Conservation (phyloP, 2,888 invertebrate genomes). For the Teinopalpus imperialis region DNA sequence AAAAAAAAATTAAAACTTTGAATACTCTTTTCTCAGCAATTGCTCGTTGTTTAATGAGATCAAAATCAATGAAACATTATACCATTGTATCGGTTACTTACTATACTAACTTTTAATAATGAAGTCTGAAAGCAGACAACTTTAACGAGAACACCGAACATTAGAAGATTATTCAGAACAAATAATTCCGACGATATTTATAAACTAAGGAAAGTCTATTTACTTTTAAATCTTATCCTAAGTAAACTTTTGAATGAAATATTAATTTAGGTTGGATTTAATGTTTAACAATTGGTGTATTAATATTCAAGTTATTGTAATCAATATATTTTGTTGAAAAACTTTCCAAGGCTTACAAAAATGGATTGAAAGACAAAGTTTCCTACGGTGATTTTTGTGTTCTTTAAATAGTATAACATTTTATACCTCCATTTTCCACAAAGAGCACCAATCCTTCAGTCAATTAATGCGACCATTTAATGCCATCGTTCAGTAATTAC, state of each 20-base stretch:
- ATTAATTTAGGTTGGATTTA: not conserved
- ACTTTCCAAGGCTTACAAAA: too few species aligned
- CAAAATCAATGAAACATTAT: not conserved
- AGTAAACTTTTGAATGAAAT: not conserved
- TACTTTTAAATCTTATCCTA: too few species aligned
- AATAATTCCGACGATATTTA: too few species aligned
- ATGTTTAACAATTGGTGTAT: not conserved
- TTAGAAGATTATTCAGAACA: not conserved
- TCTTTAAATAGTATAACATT: conserved; percentile 2
- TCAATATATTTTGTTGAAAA: too few species aligned
- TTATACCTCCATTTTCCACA: conserved; percentile 1
- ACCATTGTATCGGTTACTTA: conserved; percentile 5
- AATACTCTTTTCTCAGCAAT: too few species aligned
- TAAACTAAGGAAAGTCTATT: too few species aligned
- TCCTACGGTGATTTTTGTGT: not conserved
- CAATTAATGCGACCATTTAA: not conserved
- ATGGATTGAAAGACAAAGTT: not conserved
- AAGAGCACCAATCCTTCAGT: not conserved
- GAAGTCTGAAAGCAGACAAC: conserved; percentile 3
- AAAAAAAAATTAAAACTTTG: too few species aligned
- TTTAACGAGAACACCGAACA: conserved; percentile 1
- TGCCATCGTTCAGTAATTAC: not conserved
- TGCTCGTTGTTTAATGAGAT: too few species aligned
- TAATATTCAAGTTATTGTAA: not conserved
- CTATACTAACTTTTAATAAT: conserved; percentile 2